Evolutionary conservation across 2,888 invertebrate species (phyloP), one percentile per base, ranked within the genome.

Genomic region (Megaustenia siamemsis): DNA sequence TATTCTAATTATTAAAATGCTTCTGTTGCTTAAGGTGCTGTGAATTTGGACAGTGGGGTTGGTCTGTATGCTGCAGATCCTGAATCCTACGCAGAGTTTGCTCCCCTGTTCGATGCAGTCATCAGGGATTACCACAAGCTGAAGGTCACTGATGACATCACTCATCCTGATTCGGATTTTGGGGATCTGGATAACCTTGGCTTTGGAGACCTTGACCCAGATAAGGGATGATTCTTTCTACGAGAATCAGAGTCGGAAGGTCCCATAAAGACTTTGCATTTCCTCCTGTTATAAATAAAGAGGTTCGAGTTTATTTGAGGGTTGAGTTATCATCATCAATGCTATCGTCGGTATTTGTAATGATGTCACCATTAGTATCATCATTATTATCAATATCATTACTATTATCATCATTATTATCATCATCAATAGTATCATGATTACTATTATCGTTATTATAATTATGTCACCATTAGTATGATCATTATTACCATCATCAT

Each of bases 1-100:
- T n/a, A n/a, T n/a, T 60, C n/a, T 15, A 15, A 18, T 10, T 60
- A 60, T 60, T 15, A 24, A 60, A 8, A 5, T 60, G 60, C 24
- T 21, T 63, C 63, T 3, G 6, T 56, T 68, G 18, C 38, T 95
- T 82, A 94, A 97, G 97, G 98, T 94, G 95, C 98, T 93, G 98
- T 98, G 95, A 99, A 99, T 95, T 96, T 97, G 94, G 98, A 99
- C 95, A 98, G 98, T 89, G 98, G 98, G 92, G 89, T 90, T 32
- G 93, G 93, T 24, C 88, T 91, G 40, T 90, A 90, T 73, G 92
- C 91, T 35, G 88, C 89, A 53, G 92, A 92, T 78, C 90, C 91
- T 0, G 92, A 92, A 40, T 90, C 88, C 0, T 92, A 92, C 86
- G 88, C 88, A 15, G 87, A 88, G 18, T 92, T 91, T 85, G 85